These are phyloP conservation scores for Rhopalosiphum maidis DNA, from an alignment of 1,140 invertebrate species.

Conservation along the genomic window DNA sequence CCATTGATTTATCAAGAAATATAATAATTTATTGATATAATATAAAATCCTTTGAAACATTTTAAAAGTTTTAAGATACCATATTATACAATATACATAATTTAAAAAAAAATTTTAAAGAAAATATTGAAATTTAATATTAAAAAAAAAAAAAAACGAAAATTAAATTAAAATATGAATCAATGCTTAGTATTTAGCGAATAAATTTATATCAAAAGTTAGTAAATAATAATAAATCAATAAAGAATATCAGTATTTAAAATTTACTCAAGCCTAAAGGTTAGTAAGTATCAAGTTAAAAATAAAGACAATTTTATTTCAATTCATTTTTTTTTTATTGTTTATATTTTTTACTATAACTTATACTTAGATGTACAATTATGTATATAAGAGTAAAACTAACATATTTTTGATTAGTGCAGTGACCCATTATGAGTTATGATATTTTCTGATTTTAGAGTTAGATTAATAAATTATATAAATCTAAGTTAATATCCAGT, in stretches of 20 bases:
- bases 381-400: background rate
- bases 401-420: background rate
- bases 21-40: background rate
- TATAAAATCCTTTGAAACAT: no score
- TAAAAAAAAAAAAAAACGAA: no score
- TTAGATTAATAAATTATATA: background rate
- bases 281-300: background rate
- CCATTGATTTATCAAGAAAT: background rate
- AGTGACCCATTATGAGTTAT: background rate
- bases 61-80: no score
- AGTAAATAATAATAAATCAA: conserved; percentile 1
- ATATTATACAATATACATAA: no score
- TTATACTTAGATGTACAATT: background rate
- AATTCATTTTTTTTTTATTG: no score
- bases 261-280: background rate
- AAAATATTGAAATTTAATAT: no score
- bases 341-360: background rate
- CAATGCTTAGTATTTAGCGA: background rate
- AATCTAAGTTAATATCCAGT: background rate
- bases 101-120: no score
- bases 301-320: background rate
- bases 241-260: background rate
- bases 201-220: background rate
- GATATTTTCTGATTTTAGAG: background rate
- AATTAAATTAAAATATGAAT: no score